These are phyloP conservation scores for Ctenomys sociabilis DNA, from an alignment of 2,113 vertebrate genomes.

Conservation along the genomic window DNA sequence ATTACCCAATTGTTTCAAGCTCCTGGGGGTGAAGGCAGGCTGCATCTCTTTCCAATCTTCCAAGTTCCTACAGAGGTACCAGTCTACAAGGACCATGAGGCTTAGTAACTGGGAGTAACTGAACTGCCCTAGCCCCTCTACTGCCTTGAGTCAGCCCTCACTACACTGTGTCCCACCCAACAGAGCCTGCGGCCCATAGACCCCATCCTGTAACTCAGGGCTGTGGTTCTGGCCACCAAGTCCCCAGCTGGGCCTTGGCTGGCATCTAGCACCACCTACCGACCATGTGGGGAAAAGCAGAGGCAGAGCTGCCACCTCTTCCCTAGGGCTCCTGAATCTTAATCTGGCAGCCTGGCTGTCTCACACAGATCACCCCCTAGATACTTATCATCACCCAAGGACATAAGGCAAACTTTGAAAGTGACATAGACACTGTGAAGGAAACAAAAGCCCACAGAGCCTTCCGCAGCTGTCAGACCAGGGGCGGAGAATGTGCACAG, in stretches of 20 bases:
- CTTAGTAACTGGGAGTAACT: not conserved
- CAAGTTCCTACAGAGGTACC: not conserved
- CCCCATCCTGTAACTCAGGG: not conserved
- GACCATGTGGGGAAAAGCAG: conserved; percentile 30
- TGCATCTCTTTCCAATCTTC: not conserved
- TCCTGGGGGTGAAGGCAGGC: not conserved
- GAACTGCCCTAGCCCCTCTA: too few relatives aligned
- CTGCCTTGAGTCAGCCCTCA: not conserved
- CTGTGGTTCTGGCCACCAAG: not conserved
- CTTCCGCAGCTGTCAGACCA: not conserved
- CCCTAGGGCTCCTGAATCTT: not conserved
- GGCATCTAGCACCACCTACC: conserved; percentile 80
- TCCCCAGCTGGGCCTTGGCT: conserved; percentile 39
- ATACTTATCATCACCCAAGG: not conserved
- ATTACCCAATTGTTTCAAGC: not conserved
- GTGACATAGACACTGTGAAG: not conserved
- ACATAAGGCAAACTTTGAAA: not conserved
- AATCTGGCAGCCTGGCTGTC: not conserved
- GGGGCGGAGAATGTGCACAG: not conserved
- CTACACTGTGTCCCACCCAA: not conserved
- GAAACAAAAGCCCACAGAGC: not conserved
- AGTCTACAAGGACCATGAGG: not conserved
- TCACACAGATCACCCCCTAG: not conserved
- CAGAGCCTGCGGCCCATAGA: not conserved
- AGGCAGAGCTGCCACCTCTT: not conserved